Conservation (phyloP, 2,113 vertebrate genomes). For the Centropus bengalensis region DNA sequence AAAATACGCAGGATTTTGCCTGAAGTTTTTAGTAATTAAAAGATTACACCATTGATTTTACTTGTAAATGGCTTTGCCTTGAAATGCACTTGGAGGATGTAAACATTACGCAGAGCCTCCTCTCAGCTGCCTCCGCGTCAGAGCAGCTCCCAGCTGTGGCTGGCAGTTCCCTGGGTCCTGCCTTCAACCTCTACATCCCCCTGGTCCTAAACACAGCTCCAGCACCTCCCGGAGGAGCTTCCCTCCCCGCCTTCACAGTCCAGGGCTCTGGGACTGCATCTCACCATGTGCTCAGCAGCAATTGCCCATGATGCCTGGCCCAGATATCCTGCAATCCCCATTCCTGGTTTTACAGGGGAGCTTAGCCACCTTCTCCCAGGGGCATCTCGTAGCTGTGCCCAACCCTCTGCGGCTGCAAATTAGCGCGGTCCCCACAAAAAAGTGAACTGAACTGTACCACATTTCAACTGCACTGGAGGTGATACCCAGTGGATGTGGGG, state of each 20-base stretch:
- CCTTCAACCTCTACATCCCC: background rate
- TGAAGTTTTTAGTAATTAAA: constrained; percentile 50
- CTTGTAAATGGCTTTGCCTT: background rate
- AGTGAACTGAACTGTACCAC: background rate
- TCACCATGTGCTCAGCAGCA: rapidly evolving
- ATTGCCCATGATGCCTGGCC: background rate
- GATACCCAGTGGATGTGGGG: background rate
- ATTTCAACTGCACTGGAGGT: rapidly evolving
- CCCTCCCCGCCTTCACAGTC: background rate
- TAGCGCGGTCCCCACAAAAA: rapidly evolving
- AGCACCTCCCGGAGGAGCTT: background rate
- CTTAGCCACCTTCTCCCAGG: background rate
- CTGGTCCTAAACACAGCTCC: background rate
- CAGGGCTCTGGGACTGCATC: background rate
- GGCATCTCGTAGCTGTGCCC: rapidly evolving
- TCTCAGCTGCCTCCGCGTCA: background rate
- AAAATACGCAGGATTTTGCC: background rate
- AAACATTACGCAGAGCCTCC: background rate
- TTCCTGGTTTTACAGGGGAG: background rate
- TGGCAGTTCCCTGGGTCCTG: background rate
- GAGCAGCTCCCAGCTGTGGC: background rate
- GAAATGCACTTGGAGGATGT: background rate
- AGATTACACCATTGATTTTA: background rate
- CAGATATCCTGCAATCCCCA: rapidly evolving
- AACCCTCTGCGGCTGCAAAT: rapidly evolving